These are phyloP conservation scores for Agrilus biguttatus DNA, from an alignment of 2,888 invertebrate genomes.

Conservation along the genomic window DNA sequence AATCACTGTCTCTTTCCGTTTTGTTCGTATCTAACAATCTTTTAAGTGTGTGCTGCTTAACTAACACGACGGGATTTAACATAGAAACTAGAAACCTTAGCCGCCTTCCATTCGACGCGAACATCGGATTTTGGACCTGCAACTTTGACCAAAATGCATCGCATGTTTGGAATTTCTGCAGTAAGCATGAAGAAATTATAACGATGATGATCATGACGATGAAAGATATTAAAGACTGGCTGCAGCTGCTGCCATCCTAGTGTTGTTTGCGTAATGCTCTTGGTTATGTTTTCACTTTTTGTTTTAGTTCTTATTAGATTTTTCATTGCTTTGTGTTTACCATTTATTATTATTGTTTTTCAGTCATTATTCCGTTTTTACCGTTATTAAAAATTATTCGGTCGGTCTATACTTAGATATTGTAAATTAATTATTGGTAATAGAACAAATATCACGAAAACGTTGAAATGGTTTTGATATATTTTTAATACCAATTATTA, in stretches of 20 bases:
- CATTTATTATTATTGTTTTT: slow-evolving; percentile 11
- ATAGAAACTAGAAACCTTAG: slow-evolving; percentile 3
- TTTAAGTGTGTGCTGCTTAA: slow-evolving; percentile 15
- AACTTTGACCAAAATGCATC: slow-evolving; percentile 6
- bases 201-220: slow-evolving; percentile 12
- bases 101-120: slow-evolving; percentile 6
- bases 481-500: slow-evolving; percentile 6
- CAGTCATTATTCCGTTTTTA: too few species aligned
- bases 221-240: slow-evolving; percentile 18
- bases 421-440: too few species aligned
- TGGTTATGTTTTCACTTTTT: slow-evolving; percentile 9
- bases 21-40: slow-evolving; percentile 4
- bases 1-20: background rate
- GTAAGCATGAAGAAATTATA: slow-evolving; percentile 21
- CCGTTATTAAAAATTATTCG: too few species aligned
- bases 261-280: slow-evolving; percentile 15
- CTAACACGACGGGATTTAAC: slow-evolving; percentile 4
- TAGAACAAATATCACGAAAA: too few species aligned
- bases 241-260: slow-evolving; percentile 26
- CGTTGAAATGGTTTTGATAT: too few species aligned
- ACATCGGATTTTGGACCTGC: slow-evolving; percentile 5
- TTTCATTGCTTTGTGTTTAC: slow-evolving; percentile 16
- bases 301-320: slow-evolving; percentile 6
- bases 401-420: too few species aligned
- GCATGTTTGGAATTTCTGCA: slow-evolving; percentile 17